Conservation (phyloP, 2,797 vertebrate species). For the Xenopus petersii region DNA sequence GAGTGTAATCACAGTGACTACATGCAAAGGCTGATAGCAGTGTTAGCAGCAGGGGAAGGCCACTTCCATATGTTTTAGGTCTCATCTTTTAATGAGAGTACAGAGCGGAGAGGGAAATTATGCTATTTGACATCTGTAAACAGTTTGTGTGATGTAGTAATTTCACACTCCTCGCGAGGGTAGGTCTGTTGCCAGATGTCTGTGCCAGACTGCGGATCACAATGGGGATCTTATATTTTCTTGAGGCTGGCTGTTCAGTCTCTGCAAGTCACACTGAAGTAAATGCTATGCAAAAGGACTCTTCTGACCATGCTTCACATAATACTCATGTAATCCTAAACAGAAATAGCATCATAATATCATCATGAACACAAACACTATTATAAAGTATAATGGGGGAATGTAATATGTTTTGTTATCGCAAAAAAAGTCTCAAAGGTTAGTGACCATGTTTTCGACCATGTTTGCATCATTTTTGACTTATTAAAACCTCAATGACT, state of each 20-base stretch:
- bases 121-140: constrained; percentile 56
- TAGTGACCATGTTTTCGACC: no score
- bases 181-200: constrained; percentile 26
- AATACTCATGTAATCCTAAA: no score
- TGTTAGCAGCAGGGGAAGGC: neutral
- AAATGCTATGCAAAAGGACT: constrained; percentile 20
- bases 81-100: constrained; percentile 4
- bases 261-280: constrained; percentile 14
- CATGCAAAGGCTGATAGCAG: neutral
- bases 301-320: no score
- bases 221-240: neutral
- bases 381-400: no score
- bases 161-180: neutral
- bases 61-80: constrained; percentile 2
- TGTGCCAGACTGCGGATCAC: neutral
- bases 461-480: no score
- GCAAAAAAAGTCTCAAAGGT: no score
- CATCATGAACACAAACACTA: no score
- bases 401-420: no score
- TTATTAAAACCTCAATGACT: no score
- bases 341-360: no score
- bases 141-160: constrained; percentile 40
- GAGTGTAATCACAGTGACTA: neutral
- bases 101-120: constrained; percentile 10
- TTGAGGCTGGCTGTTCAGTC: neutral